phyloP scores from a whole-genome alignment of 2,888 invertebrate genomes.

The Heliconius charithonia region DNA sequence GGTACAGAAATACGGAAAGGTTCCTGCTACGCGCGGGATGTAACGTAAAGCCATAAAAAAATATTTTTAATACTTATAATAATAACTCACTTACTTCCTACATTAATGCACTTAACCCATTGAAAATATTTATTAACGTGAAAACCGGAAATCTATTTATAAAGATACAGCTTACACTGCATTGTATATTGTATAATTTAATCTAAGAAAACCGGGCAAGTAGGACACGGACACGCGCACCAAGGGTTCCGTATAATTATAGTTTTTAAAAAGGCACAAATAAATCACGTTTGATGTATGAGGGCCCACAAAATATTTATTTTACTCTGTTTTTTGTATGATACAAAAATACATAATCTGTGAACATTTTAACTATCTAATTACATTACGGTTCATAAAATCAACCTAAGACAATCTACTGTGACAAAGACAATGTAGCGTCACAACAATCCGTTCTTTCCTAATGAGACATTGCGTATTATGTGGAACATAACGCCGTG shows the following conservation, averaged over 20 bases:
- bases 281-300: too few species aligned
- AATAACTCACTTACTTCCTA: conserved; percentile 1
- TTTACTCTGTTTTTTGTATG: too few species aligned
- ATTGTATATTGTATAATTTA: neutral
- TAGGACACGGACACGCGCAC: too few species aligned
- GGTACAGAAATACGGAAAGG: neutral
- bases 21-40: neutral
- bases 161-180: neutral
- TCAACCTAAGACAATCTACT: neutral
- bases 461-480: neutral
- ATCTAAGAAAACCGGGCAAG: too few species aligned
- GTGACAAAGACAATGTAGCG: neutral
- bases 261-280: too few species aligned
- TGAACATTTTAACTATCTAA: too few species aligned
- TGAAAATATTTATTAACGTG: conserved; percentile 4
- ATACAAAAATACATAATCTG: too few species aligned
- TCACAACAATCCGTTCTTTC: neutral
- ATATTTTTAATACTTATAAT: neutral
- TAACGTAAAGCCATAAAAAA: neutral
- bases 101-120: neutral
- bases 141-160: conserved; percentile 10
- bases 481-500: neutral
- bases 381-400: too few species aligned
- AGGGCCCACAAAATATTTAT: too few species aligned
- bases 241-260: too few species aligned